A percentile compares a stretch with the other conserved stretches of the same genome.
These are phyloP conservation scores for Cristatella mucedo DNA, from an alignment of 2,888 invertebrate species.

Conservation along the genomic window DNA sequence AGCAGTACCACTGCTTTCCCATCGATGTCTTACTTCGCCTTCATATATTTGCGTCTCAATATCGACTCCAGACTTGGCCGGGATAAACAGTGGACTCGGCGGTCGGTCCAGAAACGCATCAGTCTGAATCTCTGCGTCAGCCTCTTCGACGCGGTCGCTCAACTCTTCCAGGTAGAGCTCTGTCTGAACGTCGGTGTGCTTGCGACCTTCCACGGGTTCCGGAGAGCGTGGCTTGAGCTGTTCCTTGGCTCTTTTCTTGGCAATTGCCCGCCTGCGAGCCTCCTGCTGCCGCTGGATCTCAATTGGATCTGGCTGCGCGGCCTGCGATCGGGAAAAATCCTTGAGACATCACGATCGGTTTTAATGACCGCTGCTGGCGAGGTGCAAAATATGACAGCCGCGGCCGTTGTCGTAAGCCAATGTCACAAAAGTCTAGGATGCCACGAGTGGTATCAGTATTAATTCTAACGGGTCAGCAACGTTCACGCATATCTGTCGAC, in stretches of 20 bases:
- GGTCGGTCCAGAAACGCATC: conserved; percentile 71
- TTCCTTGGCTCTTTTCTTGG: conserved; percentile 53
- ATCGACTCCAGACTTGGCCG: conserved; percentile 64
- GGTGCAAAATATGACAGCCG: too few species aligned
- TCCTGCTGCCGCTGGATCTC: conserved; percentile 44
- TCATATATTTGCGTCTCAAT: conserved; percentile 70
- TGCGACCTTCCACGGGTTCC: conserved; percentile 63
- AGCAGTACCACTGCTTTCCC: not conserved
- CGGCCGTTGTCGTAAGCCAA: too few species aligned
- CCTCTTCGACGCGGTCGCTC: conserved; percentile 44
- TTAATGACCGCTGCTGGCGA: too few species aligned
- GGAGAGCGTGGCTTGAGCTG: conserved; percentile 51
- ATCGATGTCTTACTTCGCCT: conserved; percentile 53
- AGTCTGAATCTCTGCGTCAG: conserved; percentile 66
- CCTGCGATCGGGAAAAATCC: conserved; percentile 43
- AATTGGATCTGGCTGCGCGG: conserved; percentile 44
- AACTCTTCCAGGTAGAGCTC: conserved; percentile 75
- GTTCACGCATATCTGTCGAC: too few species aligned
- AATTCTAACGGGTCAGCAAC: too few species aligned
- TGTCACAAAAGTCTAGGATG: too few species aligned
- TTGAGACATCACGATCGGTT: not conserved
- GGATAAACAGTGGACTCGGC: conserved; percentile 57
- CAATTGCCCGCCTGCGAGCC: conserved; percentile 55
- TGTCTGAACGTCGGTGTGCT: conserved; percentile 73
- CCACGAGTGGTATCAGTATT: too few species aligned